Conservation (phyloP, 2,888 invertebrate genomes). For the Antheraea assamensis region DNA sequence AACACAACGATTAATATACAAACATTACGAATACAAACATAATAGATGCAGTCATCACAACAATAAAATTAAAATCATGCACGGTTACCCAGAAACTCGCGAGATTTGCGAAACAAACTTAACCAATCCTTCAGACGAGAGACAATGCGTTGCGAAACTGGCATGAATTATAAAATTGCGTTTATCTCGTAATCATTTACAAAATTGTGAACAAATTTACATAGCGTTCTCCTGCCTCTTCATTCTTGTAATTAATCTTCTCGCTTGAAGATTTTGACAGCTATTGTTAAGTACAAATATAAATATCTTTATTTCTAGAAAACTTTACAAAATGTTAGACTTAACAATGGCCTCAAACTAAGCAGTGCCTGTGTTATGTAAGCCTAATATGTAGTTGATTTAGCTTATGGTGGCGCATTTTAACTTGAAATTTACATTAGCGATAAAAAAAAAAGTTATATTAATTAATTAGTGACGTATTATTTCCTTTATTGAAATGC, state of each 20-base stretch:
- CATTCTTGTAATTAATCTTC: background rate
- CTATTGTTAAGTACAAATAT: too few relatives aligned
- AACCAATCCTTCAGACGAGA: conserved; percentile 40
- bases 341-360: too few relatives aligned
- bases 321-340: too few relatives aligned
- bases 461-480: too few relatives aligned
- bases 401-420: too few relatives aligned
- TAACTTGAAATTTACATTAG: too few relatives aligned
- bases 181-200: conserved; percentile 20
- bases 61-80: conserved; percentile 38
- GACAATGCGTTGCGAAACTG: conserved; percentile 39
- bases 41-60: conserved; percentile 26
- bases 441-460: too few relatives aligned
- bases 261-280: background rate
- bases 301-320: too few relatives aligned
- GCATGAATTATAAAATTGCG: conserved; percentile 19
- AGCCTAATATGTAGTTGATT: too few relatives aligned
- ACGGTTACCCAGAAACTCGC: conserved; percentile 29
- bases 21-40: conserved; percentile 29
- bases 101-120: conserved; percentile 45
- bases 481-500: background rate
- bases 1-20: conserved; percentile 36
- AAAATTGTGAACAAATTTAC: conserved; percentile 4
- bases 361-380: too few relatives aligned
- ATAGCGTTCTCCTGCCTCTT: background rate